A percentile compares a stretch with the other conserved stretches of the same genome.
Conservation (phyloP, 2,797 vertebrate species). For the Acropternis orthonyx region DNA sequence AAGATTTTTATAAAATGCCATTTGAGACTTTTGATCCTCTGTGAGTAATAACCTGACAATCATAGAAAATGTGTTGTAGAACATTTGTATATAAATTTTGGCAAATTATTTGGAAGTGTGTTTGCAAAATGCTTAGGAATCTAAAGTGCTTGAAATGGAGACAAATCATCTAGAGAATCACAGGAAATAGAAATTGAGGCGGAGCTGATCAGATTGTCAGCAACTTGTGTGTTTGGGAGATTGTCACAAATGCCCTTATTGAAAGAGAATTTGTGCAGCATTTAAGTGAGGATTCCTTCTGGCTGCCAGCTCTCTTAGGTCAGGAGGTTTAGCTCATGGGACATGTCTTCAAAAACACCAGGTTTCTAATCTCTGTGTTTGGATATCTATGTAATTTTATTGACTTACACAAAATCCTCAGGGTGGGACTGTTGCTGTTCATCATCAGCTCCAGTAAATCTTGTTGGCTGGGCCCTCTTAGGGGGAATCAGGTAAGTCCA, state of each 20-base stretch:
- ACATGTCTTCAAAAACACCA: not conserved
- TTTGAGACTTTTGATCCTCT: not conserved
- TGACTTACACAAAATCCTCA: not conserved
- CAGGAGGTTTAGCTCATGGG: not conserved
- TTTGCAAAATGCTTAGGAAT: not conserved
- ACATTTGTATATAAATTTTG: not conserved
- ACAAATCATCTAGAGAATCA: not conserved
- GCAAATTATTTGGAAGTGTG: not conserved
- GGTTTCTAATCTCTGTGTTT: not conserved
- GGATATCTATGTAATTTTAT: not conserved
- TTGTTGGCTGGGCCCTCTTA: not conserved
- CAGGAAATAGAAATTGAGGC: not conserved
- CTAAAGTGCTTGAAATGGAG: not conserved
- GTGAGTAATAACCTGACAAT: not conserved
- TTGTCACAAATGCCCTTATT: not conserved
- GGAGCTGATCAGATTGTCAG: not conserved
- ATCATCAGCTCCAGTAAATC: not conserved
- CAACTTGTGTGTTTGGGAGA: not conserved
- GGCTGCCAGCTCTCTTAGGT: not conserved
- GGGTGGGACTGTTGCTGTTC: not conserved
- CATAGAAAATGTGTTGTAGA: not conserved
- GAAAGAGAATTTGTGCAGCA: not conserved
- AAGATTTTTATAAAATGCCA: not conserved
- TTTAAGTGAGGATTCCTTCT: not conserved
- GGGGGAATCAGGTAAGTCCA: not conserved